Evolutionary conservation across 2,888 invertebrate genomes (phyloP), one percentile per base, ranked within the genome.

Genomic region (Acanthopleura granulata): DNA sequence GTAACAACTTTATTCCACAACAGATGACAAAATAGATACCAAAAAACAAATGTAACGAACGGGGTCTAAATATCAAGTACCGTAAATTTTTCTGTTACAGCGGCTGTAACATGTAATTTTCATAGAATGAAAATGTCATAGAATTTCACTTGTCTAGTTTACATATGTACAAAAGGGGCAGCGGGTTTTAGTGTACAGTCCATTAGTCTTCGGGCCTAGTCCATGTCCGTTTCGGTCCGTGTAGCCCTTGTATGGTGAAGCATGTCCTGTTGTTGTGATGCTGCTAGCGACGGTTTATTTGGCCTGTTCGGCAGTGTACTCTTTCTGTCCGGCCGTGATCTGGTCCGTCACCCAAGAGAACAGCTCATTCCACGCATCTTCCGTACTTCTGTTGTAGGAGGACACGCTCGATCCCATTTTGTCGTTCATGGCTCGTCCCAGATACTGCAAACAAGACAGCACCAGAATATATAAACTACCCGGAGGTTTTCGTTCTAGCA

Each of bases 121-220:
- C 40, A 40, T 3, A 6, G 3, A 40, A 9, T 6, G 40, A 9
- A 40, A 40, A 40, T 6, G 9, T 3, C 3, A 6, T 40, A 40
- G 40, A 3, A 9, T 40, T 40, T 40, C 40, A 40, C 40, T 40
- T 40, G 4, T 18, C 66, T 27, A 12, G 3, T 66, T 66, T 66
- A 66, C 66, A 66, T 66, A 66, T 66, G 25, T 66, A 66, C 66
- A 66, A 27, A 22, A 66, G 66, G 66, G 66, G 66, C 66, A 66
- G 22, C 66, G 29, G 66, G 25, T 66, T 27, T 22, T 66, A 27
- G 27, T 25, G 66, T 27, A 22, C 66, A 66, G 3, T 66, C 25
- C 1, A 27, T 57, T 57, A n/a, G n/a, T 22, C 22, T 57, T 57
- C 22, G 12, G 57, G 18, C 57, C 57, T n/a, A 6, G 22, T 57